These are phyloP conservation scores for Mustela nigripes DNA, from an alignment of 2,113 vertebrate species.

Conservation along the genomic window DNA sequence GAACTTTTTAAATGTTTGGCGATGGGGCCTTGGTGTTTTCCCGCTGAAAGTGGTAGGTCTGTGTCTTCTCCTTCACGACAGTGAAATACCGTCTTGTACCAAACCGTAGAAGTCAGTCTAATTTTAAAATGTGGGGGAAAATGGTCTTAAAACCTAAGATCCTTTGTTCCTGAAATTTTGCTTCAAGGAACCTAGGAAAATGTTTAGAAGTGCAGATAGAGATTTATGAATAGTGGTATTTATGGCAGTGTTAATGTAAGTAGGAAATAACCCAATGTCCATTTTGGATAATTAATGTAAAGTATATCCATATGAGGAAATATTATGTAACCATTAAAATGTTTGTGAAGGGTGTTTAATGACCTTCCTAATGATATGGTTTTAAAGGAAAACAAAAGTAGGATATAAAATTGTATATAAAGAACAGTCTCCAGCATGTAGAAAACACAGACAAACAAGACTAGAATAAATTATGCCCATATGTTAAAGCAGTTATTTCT, in stretches of 20 bases:
- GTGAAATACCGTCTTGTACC: neutral
- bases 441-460: neutral
- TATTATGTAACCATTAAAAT: neutral
- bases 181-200: neutral
- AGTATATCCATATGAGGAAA: neutral
- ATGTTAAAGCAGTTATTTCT: conserved; percentile 5
- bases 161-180: neutral
- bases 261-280: neutral
- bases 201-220: neutral
- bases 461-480: neutral
- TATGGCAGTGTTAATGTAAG: neutral
- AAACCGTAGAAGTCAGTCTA: neutral
- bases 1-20: neutral
- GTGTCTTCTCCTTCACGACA: neutral
- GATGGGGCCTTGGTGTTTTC: neutral
- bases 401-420: neutral
- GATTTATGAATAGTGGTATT: neutral
- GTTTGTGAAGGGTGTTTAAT: neutral
- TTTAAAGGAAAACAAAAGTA: conserved; percentile 35
- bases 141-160: neutral
- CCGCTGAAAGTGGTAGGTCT: neutral
- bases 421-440: neutral
- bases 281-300: neutral
- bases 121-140: neutral
- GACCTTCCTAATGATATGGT: neutral